Evolutionary conservation across 2,797 vertebrate genomes (phyloP).

Genomic region (Bovichtus diacanthus): DNA sequence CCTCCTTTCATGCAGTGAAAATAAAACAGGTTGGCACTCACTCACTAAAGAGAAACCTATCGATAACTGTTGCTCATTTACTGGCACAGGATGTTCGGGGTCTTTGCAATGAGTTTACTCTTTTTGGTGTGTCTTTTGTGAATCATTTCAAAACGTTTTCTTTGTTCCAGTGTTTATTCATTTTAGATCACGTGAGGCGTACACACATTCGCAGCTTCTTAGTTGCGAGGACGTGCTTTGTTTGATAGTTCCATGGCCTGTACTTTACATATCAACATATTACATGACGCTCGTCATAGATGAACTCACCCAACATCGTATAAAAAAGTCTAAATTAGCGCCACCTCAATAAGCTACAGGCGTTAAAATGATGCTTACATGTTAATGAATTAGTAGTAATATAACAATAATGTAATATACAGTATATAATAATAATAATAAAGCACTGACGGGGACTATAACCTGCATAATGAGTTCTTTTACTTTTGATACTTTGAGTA

Average conservation of each 20-base stretch:
- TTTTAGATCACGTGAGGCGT: background rate
- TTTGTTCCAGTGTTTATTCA: background rate
- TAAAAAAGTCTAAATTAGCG: background rate
- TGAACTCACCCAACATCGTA: background rate
- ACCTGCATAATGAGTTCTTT: background rate
- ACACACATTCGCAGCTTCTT: background rate
- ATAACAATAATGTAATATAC: background rate
- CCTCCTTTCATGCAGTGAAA: conserved; percentile 61
- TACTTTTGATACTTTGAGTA: background rate
- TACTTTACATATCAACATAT: background rate
- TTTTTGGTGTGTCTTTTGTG: background rate
- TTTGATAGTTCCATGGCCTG: background rate
- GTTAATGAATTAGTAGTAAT: background rate
- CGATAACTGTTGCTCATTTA: conserved; percentile 51
- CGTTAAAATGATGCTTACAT: background rate
- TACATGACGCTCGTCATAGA: background rate
- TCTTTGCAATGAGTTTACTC: background rate
- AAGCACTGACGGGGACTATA: background rate
- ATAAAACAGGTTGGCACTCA: conserved; percentile 54
- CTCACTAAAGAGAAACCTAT: conserved; percentile 48
- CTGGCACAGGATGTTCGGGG: conserved; percentile 3
- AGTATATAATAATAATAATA: background rate
- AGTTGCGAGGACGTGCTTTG: background rate
- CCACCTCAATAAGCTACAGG: background rate
- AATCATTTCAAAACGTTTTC: background rate